Evolutionary conservation across 2,888 invertebrate genomes (phyloP), one percentile per base, ranked within the genome.

Genomic region (Rhabditophanes sp.): DNA sequence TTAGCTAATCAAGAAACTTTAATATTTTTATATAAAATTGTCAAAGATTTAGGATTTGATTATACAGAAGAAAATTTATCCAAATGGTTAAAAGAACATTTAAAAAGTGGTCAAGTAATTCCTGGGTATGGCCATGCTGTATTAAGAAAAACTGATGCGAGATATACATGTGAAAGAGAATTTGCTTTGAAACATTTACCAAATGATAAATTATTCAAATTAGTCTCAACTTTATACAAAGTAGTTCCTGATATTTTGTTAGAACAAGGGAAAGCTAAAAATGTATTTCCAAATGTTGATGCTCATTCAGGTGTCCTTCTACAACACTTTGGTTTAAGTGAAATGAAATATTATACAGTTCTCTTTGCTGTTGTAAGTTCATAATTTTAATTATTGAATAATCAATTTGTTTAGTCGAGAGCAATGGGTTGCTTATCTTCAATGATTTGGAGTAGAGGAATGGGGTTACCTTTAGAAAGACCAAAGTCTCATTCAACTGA

Each of bases 221-320:
- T 85, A 61, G 84, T 85, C 14, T 77, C 82, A 1, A 77, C 78
- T 59, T 72, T 85, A 3, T 85, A 82, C 75, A 81, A 83, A 68
- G 75, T 84, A 25, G 82, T 82, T 26, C 85, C 87, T 1, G 80
- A 81, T 46, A 77, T 85, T 61, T 77, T 87, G 23, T 74, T 78
- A 54, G 82, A 82, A 68, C 78, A 80, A 47, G 85, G 85, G 61
- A 87, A 87, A 70, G 83, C 83, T 39, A 82, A 83, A 75, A 87
- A 87, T 75, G 85, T 85, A 41, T 87, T 84, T 84, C 85, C 87
- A 47, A 87, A 87, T 67, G 85, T 87, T 51, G 85, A 87, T 71
- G 84, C 85, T 14, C 85, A 85, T 71, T 84, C 83, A 46, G 87
- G 87, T 48, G 83, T 81, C 31, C 74, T 83, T 29, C 72, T 82